Evolutionary conservation across 2,113 vertebrate species (phyloP).

Genomic region (Laterallus jamaicensis): DNA sequence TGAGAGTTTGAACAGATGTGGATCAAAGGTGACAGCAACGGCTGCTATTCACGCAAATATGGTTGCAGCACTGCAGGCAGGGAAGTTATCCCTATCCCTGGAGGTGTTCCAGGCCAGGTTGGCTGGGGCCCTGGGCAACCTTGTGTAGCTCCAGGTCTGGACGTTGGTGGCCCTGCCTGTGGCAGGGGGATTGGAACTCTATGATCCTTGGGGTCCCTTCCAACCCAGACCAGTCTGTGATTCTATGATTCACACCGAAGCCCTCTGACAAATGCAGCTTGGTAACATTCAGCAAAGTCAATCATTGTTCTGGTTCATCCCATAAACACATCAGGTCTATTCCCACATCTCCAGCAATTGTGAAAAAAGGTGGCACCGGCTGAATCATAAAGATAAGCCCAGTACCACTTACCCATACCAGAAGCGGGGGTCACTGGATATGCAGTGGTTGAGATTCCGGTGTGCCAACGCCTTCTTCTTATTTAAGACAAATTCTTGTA

Average conservation of each 20-base stretch:
- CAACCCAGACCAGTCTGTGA: no score
- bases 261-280: neutral
- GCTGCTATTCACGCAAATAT: neutral
- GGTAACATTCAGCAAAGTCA: neutral
- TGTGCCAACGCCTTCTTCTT: slow-evolving; percentile 98
- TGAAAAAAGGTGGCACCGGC: neutral
- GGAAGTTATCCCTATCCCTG: neutral
- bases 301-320: no score
- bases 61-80: neutral
- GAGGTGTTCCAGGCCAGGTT: no score
- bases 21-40: neutral
- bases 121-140: no score
- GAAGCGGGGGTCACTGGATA: slow-evolving; percentile 92
- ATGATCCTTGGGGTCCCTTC: no score
- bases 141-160: no score
- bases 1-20: rapidly evolving
- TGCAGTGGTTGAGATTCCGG: slow-evolving; percentile 93
- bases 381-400: neutral
- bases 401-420: slow-evolving; percentile 93
- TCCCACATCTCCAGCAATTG: neutral
- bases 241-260: neutral
- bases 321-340: neutral
- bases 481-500: slow-evolving; percentile 97
- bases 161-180: no score
- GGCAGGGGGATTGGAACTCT: no score